Evolutionary conservation across 2,888 invertebrate species (phyloP), one percentile per base, ranked within the genome.

Genomic region (Drosophila meridiana): DNA sequence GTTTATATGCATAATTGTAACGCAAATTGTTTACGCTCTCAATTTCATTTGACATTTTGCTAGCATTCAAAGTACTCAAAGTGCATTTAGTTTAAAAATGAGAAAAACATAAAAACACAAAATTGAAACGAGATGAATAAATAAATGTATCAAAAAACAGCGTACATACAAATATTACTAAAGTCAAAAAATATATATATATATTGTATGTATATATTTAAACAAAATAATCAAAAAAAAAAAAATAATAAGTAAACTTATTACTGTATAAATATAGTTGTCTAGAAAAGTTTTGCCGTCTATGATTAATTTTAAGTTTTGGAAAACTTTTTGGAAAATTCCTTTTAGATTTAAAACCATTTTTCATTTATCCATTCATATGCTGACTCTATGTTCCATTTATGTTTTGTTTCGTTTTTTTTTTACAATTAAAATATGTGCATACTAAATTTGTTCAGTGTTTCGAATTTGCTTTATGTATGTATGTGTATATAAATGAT

Each of bases 31-130:
- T 82, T 67, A 58, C 83, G 79, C 76, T 73, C 57, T 91, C 80
- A 82, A 73, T 77, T 83, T 87, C 88, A 69, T 82, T 90, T 78
- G 78, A 78, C 82, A 86, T 90, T 83, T 87, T 78, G 76, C 86
- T 90, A 83, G 80, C 90, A 76, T 89, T 81, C 59, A 76, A 75
- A 77, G 70, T 77, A 72, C 76, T 76, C 68, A 76, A 78, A 73
- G 78, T 79, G 80, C 73, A 73, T 66, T 69, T 65, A 61, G 59
- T 69, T 47, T 72, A 43, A 28, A 58, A 60, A 58, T 40, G 32
- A 50, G 50, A 66, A 58, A 20, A 20, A 20, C 20, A 20, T 20
- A 20, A 20, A 20, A 47, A 57, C 38, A 70, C 32, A 60, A 64
- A 40, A 58, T 7, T 40, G 7, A 50, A 45, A 30, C 40, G 32